These are phyloP conservation scores for Hemibagrus guttatus DNA, from an alignment of 2,797 vertebrate genomes.

Conservation along the genomic window DNA sequence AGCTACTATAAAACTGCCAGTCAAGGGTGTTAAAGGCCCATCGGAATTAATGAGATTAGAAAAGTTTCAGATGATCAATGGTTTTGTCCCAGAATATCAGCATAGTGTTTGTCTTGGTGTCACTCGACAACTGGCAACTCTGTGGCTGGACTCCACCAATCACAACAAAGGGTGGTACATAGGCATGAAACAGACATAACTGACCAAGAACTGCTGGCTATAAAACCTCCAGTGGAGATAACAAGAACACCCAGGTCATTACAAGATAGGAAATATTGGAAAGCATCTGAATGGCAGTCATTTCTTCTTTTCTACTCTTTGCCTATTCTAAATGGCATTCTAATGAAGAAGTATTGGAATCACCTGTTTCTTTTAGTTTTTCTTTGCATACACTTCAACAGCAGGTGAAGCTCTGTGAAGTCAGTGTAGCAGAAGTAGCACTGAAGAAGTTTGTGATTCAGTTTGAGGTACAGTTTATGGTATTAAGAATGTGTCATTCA, in stretches of 20 bases:
- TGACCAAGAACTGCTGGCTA: slow-evolving; percentile 23
- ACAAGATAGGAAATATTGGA: slow-evolving; percentile 45
- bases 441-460: slow-evolving; percentile 32
- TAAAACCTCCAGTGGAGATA: slow-evolving; percentile 33
- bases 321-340: slow-evolving; percentile 38
- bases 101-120: not conserved
- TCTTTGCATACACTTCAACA: slow-evolving; percentile 18
- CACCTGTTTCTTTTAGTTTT: slow-evolving; percentile 37
- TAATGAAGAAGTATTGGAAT: slow-evolving; percentile 36
- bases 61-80: slow-evolving; percentile 36
- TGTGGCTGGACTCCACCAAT: slow-evolving; percentile 29
- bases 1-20: not conserved
- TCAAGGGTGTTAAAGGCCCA: not conserved
- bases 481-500: slow-evolving; percentile 30
- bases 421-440: slow-evolving; percentile 18
- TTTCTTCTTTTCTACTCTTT: slow-evolving; percentile 32
- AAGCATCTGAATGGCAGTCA: slow-evolving; percentile 46
- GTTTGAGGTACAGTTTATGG: slow-evolving; percentile 44
- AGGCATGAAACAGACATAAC: slow-evolving; percentile 9
- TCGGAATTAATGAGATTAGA: not conserved
- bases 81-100: slow-evolving; percentile 24
- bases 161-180: slow-evolving; percentile 30
- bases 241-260: slow-evolving; percentile 34
- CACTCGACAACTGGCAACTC: slow-evolving; percentile 17
- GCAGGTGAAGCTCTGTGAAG: slow-evolving; percentile 1